Percentiles rank a stretch among this genome's conserved stretches.
phyloP scores from a whole-genome alignment of 2,797 vertebrate genomes.

The Melanogrammus aeglefinus region DNA sequence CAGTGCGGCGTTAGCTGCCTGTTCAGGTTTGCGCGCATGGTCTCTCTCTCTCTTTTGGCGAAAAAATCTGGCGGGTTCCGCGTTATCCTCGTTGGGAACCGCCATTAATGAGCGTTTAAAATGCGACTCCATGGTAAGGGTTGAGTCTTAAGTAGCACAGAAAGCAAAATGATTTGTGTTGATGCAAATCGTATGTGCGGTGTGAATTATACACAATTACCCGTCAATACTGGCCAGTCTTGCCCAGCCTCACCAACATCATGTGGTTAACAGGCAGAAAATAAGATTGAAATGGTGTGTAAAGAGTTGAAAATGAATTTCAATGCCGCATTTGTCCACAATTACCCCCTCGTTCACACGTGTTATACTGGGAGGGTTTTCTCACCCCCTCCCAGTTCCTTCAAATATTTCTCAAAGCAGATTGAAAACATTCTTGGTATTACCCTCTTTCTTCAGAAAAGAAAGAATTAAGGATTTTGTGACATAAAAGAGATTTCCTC shows the following conservation, averaged over 20 bases:
- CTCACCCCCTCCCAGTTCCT: slow-evolving; percentile 42
- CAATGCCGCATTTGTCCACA: slow-evolving; percentile 99
- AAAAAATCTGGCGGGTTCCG: slow-evolving; percentile 40
- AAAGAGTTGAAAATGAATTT: slow-evolving; percentile 99
- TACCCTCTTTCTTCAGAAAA: slow-evolving; percentile 78
- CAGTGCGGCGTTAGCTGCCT: slow-evolving; percentile 2
- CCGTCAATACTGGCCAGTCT: slow-evolving; percentile 93
- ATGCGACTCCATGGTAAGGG: slow-evolving; percentile 78
- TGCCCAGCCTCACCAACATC: slow-evolving; percentile 95
- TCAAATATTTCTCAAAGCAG: slow-evolving; percentile 91
- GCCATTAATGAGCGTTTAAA: slow-evolving; percentile 83
- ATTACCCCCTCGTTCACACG: slow-evolving; percentile 99
- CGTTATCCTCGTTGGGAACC: slow-evolving; percentile 61
- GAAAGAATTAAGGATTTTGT: slow-evolving; percentile 86
- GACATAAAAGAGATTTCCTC: slow-evolving; percentile 86
- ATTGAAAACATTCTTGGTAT: slow-evolving; percentile 82
- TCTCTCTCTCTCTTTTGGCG: neutral
- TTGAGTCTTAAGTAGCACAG: slow-evolving; percentile 81
- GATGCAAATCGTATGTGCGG: slow-evolving; percentile 93
- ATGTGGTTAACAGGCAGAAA: slow-evolving; percentile 99
- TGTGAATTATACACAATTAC: slow-evolving; percentile 98
- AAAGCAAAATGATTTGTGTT: slow-evolving; percentile 83
- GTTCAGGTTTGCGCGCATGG: slow-evolving; percentile 33
- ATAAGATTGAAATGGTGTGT: slow-evolving; percentile 99
- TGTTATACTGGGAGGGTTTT: slow-evolving; percentile 89